Percentiles rank a stretch among this genome's conserved stretches.
Evolutionary conservation across 2,113 vertebrate genomes (phyloP).

Genomic region (Choloepus hoffmanni): DNA sequence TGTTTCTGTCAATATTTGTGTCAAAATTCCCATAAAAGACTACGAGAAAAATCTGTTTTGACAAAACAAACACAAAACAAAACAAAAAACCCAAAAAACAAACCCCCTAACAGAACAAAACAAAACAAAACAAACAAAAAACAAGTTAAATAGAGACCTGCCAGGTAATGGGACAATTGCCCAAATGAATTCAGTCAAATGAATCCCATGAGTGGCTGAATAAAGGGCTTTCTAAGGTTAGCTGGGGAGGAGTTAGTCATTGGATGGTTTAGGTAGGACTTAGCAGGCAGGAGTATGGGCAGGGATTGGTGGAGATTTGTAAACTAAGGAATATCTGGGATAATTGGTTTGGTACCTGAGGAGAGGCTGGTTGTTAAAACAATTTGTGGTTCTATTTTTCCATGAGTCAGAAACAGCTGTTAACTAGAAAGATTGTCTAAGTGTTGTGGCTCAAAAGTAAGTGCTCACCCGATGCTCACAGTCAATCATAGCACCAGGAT

Average conservation of each 20-base stretch:
- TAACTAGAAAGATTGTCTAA: not conserved
- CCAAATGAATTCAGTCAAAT: not conserved
- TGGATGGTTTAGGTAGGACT: not conserved
- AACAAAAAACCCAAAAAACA: not conserved
- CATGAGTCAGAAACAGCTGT: not conserved
- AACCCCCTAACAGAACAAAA: too few species aligned
- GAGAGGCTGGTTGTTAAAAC: not conserved
- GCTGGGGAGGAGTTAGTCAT: not conserved
- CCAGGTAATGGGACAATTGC: not conserved
- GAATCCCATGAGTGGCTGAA: not conserved
- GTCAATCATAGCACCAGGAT: too few species aligned
- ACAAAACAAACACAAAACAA: not conserved
- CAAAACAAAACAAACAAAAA: not conserved
- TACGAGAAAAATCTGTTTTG: not conserved
- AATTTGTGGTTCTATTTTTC: not conserved
- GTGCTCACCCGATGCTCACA: too few species aligned
- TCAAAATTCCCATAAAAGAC: not conserved
- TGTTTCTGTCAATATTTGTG: not conserved
- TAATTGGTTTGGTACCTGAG: not conserved
- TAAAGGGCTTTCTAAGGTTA: not conserved
- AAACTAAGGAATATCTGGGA: not conserved
- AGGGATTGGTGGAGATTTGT: not conserved
- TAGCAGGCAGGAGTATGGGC: not conserved
- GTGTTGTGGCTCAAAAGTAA: too few species aligned
- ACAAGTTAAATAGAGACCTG: not conserved